A percentile compares a stretch with the other conserved stretches of the same genome.
These are phyloP conservation scores for Hydra vulgaris DNA, from an alignment of 30 jellyfish, hydroid and myxozoan genomes.

Conservation along the genomic window DNA sequence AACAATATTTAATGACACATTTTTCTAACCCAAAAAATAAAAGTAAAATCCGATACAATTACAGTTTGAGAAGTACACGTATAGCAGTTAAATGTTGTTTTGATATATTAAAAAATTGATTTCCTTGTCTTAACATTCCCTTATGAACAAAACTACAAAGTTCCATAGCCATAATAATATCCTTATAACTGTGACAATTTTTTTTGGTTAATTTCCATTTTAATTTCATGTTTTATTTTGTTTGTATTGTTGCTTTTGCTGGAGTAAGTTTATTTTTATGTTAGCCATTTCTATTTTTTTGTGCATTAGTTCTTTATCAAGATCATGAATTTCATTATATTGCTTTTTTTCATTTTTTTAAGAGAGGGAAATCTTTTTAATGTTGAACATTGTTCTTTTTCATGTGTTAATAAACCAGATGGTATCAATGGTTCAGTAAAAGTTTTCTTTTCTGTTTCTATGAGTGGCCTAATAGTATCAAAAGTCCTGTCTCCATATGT, in stretches of 20 bases:
- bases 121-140: not conserved
- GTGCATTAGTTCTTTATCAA: not conserved
- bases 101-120: not conserved
- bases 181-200: not conserved
- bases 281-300: not conserved
- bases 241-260: not conserved
- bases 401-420: not conserved
- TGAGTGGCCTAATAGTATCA: not conserved
- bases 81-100: not conserved
- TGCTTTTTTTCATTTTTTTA: not conserved
- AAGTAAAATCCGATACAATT: not conserved
- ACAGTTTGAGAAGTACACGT: not conserved
- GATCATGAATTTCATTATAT: not conserved
- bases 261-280: not conserved
- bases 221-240: not conserved
- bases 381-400: not conserved
- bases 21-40: not conserved
- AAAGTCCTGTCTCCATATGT: not conserved
- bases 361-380: no score
- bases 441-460: not conserved
- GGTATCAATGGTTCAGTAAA: not conserved
- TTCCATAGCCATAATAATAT: not conserved
- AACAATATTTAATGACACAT: not conserved
- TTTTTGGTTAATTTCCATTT: not conserved
- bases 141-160: not conserved